Conservation (phyloP, 2,797 vertebrate genomes). For the Gallinago stenura region DNA sequence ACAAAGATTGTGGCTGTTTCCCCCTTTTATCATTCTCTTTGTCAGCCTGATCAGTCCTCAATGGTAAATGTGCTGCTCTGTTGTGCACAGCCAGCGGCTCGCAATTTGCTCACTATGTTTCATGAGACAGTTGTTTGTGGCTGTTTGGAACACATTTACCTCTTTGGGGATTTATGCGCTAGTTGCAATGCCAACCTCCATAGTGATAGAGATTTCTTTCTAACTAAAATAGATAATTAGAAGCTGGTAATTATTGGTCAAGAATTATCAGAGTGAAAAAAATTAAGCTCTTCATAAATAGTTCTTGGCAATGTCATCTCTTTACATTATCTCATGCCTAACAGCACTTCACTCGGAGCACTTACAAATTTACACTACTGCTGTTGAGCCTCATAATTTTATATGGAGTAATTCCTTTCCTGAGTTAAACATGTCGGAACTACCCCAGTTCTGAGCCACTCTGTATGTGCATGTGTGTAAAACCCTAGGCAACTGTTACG, state of each 20-base stretch:
- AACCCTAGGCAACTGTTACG: background rate
- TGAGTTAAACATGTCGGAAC: slow-evolving; percentile 44
- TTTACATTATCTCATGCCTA: slow-evolving; percentile 79
- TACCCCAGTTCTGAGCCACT: slow-evolving; percentile 22
- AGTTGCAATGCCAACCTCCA: slow-evolving; percentile 82
- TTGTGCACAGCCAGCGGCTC: slow-evolving; percentile 81
- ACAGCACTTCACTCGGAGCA: slow-evolving; percentile 73
- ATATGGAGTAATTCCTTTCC: slow-evolving; percentile 62
- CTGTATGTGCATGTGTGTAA: background rate
- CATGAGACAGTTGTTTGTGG: slow-evolving; percentile 86
- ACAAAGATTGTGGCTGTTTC: slow-evolving; percentile 73
- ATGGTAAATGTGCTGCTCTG: slow-evolving; percentile 77
- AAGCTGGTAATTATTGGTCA: slow-evolving; percentile 87
- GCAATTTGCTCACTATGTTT: slow-evolving; percentile 84
- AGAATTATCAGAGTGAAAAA: slow-evolving; percentile 88
- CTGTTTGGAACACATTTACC: slow-evolving; percentile 85
- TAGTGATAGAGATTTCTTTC: slow-evolving; percentile 85
- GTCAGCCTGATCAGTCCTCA: slow-evolving; percentile 79
- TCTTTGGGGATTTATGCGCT: slow-evolving; percentile 84
- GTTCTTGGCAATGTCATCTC: slow-evolving; percentile 81
- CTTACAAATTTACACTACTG: slow-evolving; percentile 75
- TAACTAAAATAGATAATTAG: slow-evolving; percentile 88
- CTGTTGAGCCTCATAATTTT: slow-evolving; percentile 74
- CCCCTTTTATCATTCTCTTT: slow-evolving; percentile 80
- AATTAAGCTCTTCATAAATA: slow-evolving; percentile 84